phyloP scores from a whole-genome alignment of 2,113 vertebrate species.

The Gallinago paraguaiae region DNA sequence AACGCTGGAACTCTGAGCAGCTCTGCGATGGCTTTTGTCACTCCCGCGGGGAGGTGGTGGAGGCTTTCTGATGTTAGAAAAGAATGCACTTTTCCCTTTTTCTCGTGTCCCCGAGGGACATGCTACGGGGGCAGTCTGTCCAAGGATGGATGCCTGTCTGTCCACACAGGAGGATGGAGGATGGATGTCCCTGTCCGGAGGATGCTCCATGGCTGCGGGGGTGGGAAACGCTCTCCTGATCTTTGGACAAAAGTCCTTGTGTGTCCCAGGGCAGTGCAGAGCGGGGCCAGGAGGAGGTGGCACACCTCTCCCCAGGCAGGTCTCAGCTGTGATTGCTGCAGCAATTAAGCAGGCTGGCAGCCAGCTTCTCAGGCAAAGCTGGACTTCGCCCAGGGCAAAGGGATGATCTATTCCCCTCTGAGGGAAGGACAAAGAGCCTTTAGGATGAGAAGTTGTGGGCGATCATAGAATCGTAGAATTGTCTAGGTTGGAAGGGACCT shows the following conservation, averaged over 20 bases:
- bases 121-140: background rate
- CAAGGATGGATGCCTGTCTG: background rate
- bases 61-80: background rate
- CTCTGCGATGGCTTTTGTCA: background rate
- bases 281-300: fast-evolving
- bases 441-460: background rate
- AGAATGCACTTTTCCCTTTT: background rate
- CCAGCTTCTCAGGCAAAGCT: background rate
- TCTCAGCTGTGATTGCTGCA: background rate
- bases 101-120: background rate
- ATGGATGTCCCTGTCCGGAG: background rate
- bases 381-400: background rate
- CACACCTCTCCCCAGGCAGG: fast-evolving
- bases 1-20: background rate
- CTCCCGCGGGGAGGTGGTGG: background rate
- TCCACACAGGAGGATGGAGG: background rate
- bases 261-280: background rate
- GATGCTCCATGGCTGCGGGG: background rate
- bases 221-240: fast-evolving
- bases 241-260: fast-evolving
- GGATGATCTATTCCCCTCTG: fast-evolving
- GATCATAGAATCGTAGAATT: too few species aligned
- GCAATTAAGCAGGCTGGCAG: background rate
- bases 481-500: too few species aligned
- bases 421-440: background rate